Evolutionary conservation across 2,113 vertebrate genomes (phyloP).

Genomic region (Caranx ignobilis): DNA sequence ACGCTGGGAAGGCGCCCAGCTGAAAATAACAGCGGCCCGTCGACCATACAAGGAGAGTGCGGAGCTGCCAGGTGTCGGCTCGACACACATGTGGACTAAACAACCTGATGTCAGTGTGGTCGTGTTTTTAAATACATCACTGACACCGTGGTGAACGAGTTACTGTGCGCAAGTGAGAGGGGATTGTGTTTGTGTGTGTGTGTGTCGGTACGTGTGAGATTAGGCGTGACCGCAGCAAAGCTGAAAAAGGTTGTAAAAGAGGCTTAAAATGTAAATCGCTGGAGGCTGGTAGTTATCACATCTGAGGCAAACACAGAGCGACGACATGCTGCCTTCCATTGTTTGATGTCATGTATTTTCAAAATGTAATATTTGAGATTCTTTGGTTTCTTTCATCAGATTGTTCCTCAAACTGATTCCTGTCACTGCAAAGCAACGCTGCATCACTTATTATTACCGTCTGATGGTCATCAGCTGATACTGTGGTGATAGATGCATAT

Average conservation of each 20-base stretch:
- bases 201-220: slow-evolving; percentile 10
- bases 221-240: background rate
- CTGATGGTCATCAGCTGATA: no score
- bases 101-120: background rate
- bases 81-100: slow-evolving; percentile 11
- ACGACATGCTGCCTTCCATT: background rate
- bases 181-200: background rate
- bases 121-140: background rate
- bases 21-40: slow-evolving; percentile 9
- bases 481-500: no score
- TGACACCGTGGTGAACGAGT: background rate
- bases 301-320: background rate
- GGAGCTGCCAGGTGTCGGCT: slow-evolving; percentile 9
- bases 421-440: no score
- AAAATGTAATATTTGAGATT: no score
- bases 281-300: background rate
- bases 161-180: background rate
- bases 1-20: background rate
- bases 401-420: no score
- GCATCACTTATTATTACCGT: no score
- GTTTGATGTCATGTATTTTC: no score
- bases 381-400: no score
- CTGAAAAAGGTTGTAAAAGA: slow-evolving; percentile 33
- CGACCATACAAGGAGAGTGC: slow-evolving; percentile 28
- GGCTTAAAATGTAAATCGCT: slow-evolving; percentile 27